Percentiles rank a stretch among this genome's conserved stretches.
Conservation (phyloP, 2,888 invertebrate species). For the Camptogramma bilineatum region DNA sequence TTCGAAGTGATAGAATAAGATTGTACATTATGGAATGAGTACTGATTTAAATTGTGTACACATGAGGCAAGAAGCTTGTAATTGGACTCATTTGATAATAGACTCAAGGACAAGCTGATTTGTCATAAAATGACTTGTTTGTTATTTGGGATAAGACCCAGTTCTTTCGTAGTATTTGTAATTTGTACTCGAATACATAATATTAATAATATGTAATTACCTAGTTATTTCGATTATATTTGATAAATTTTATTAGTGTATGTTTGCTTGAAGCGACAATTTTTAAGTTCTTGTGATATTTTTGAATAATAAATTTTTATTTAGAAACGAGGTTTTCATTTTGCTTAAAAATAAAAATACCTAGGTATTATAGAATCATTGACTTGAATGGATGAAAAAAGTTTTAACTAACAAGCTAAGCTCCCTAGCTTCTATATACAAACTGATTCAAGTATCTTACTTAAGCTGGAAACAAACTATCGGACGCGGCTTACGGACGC, state of each 20-base stretch:
- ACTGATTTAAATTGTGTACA: slow-evolving; percentile 11
- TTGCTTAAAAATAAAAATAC: background rate
- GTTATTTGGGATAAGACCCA: slow-evolving; percentile 5
- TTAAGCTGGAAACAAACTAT: too few species aligned
- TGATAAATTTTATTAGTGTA: slow-evolving; percentile 33
- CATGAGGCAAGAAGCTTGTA: background rate
- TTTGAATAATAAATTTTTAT: slow-evolving; percentile 22
- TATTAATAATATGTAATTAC: too few species aligned
- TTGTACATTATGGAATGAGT: slow-evolving; percentile 1
- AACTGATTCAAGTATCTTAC: too few species aligned
- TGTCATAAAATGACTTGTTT: slow-evolving; percentile 34
- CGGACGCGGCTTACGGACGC: too few species aligned
- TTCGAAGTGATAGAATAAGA: slow-evolving; percentile 1
- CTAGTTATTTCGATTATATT: slow-evolving; percentile 28
- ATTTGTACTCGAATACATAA: slow-evolving; percentile 16
- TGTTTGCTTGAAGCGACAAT: slow-evolving; percentile 41
- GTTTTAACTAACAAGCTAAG: too few species aligned
- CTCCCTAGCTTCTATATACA: too few species aligned
- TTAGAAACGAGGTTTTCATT: slow-evolving; percentile 6
- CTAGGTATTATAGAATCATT: too few species aligned
- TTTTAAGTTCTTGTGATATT: slow-evolving; percentile 46
- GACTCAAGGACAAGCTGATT: slow-evolving; percentile 7
- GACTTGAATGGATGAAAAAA: too few species aligned
- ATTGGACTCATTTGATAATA: slow-evolving; percentile 12
- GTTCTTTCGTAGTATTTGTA: background rate